phyloP scores from a whole-genome alignment of 2,113 vertebrate species.

The Prunella himalayana region DNA sequence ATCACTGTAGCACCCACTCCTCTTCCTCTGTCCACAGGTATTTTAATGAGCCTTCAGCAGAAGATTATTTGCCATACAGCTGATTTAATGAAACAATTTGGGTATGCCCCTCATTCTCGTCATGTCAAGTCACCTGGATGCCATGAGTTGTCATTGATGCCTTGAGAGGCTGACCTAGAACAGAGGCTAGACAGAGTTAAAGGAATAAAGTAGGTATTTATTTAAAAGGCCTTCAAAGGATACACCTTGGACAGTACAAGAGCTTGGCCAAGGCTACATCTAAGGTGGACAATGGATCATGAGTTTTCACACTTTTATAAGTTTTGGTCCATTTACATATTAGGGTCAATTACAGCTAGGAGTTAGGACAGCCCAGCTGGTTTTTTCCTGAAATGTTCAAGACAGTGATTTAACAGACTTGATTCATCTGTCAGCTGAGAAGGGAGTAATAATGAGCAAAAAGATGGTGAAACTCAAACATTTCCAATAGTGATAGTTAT shows the following conservation, averaged over 20 bases:
- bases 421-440: neutral
- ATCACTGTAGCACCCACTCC: neutral
- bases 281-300: rapidly evolving
- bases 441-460: neutral
- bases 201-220: neutral
- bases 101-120: rapidly evolving
- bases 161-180: neutral
- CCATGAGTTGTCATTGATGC: neutral
- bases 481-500: neutral
- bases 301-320: neutral
- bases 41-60: neutral
- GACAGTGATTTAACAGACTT: neutral
- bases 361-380: neutral
- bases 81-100: neutral
- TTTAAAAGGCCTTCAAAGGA: neutral
- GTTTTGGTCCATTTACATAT: neutral
- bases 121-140: neutral
- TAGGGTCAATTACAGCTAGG: neutral
- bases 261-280: neutral
- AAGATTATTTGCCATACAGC: neutral
- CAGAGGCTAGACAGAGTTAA: neutral
- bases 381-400: neutral
- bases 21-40: neutral
- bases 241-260: too few species aligned
- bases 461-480: neutral